Conservation (phyloP, 2,888 invertebrate genomes). For the Agrotis segetum region DNA sequence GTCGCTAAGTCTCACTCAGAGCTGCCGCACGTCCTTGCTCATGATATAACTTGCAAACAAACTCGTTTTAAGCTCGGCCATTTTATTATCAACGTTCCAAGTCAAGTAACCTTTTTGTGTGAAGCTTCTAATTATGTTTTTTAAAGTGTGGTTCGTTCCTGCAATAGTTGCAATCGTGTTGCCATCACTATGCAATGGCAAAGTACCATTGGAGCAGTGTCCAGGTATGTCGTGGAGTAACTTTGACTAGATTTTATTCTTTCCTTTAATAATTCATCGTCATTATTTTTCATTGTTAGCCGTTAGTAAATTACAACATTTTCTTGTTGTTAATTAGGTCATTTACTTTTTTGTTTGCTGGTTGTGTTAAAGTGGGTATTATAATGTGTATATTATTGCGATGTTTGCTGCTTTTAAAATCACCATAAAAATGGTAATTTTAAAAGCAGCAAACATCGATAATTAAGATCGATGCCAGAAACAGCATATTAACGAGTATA, state of each 20-base stretch:
- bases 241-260: no score
- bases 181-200: conserved; percentile 37
- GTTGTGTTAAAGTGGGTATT: no score
- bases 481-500: background rate
- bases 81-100: background rate
- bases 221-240: conserved; percentile 63
- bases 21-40: background rate
- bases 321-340: background rate
- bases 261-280: no score
- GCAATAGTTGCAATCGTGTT: conserved; percentile 19
- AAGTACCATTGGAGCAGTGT: conserved; percentile 70
- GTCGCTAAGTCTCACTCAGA: conserved; percentile 9
- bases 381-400: no score
- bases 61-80: background rate
- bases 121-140: background rate
- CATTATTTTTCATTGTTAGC: background rate
- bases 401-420: no score
- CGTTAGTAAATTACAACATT: background rate
- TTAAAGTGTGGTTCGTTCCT: conserved; percentile 23
- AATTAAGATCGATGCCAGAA: background rate
- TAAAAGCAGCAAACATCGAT: no score
- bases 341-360: background rate
- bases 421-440: no score
- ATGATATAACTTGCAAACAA: background rate
- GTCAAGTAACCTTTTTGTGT: background rate